Conservation (phyloP, 2,113 vertebrate species). For the Microcebus lehilahytsara region DNA sequence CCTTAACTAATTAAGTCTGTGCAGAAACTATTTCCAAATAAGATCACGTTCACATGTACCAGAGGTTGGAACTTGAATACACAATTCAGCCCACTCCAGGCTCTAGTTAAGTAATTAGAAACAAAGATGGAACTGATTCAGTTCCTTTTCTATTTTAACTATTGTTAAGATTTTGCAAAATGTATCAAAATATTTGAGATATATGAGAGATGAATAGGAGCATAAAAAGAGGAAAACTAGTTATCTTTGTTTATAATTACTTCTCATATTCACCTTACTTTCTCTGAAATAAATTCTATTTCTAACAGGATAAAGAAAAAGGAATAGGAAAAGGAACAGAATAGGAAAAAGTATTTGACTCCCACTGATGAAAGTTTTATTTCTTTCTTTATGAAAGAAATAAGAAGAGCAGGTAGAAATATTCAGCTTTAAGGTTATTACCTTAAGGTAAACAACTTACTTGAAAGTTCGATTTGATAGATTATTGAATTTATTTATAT, state of each 20-base stretch:
- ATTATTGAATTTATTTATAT: slow-evolving; percentile 25
- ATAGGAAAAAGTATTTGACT: background rate
- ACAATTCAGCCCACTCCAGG: background rate
- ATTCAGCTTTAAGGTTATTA: background rate
- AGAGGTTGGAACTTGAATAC: background rate
- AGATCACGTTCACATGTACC: background rate
- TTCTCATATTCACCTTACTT: background rate
- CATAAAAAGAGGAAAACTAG: background rate
- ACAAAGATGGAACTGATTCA: background rate
- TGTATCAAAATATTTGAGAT: background rate
- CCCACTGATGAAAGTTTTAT: background rate
- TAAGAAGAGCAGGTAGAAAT: background rate
- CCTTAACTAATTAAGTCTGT: background rate
- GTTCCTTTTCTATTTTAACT: background rate
- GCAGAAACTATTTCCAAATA: background rate
- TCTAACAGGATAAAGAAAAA: background rate
- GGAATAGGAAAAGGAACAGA: too few relatives aligned
- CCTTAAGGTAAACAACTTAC: background rate
- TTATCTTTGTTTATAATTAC: background rate
- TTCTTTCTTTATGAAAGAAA: background rate
- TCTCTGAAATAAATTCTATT: background rate
- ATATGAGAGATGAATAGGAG: background rate
- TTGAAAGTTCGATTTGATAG: background rate
- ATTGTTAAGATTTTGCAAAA: background rate
- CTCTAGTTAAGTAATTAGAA: background rate